These are phyloP conservation scores for Alviniconcha marisindica DNA, from an alignment of 1,140 invertebrate genomes.

Conservation along the genomic window DNA sequence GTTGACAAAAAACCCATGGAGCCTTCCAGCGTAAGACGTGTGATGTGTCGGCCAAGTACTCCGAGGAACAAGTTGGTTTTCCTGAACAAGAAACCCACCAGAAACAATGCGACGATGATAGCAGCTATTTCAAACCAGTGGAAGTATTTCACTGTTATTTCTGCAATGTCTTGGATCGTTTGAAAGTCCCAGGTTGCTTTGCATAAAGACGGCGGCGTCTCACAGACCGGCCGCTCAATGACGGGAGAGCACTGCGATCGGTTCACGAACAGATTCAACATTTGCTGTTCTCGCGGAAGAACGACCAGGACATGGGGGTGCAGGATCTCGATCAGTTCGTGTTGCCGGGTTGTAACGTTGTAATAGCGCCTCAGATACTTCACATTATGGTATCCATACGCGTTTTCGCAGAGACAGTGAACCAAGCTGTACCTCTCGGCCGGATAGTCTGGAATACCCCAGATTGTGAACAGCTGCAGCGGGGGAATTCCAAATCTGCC, in stretches of 20 bases:
- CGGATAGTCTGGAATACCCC: background rate
- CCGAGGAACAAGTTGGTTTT: background rate
- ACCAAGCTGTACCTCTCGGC: background rate
- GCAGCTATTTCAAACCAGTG: background rate
- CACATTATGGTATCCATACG: background rate
- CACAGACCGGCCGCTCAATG: background rate
- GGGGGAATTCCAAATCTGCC: background rate
- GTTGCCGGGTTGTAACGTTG: background rate
- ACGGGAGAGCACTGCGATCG: background rate
- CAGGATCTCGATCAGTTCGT: background rate
- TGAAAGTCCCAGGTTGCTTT: background rate
- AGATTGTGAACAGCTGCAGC: background rate
- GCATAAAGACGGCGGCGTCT: background rate
- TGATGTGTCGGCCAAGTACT: background rate
- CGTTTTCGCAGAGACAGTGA: background rate
- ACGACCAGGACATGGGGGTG: background rate
- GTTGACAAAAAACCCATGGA: background rate
- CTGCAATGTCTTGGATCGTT: background rate
- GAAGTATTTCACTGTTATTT: background rate
- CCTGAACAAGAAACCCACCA: background rate
- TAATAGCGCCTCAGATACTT: background rate
- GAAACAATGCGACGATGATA: background rate
- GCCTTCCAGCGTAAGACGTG: background rate
- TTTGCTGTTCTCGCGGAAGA: conserved; percentile 6
- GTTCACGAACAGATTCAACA: conserved; percentile 20